Percentiles rank a stretch among this genome's conserved stretches.
Evolutionary conservation across 2,888 invertebrate genomes (phyloP).

Genomic region (Ligdia adustata): DNA sequence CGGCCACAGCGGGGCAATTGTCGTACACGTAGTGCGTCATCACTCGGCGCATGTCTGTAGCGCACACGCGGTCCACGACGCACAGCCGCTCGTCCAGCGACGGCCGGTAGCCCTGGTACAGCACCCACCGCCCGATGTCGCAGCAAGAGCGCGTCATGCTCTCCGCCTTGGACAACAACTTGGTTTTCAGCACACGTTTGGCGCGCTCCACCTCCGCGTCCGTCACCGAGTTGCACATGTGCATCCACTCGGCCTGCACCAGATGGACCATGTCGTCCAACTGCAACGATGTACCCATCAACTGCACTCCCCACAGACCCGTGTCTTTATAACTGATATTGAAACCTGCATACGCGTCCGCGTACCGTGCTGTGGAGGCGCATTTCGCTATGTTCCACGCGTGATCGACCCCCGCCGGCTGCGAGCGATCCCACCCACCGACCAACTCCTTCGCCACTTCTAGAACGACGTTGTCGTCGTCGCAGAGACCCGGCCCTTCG

Average conservation of each 20-base stretch:
- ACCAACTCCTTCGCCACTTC: conserved; percentile 97
- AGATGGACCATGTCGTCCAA: conserved; percentile 88
- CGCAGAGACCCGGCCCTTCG: conserved; percentile 95
- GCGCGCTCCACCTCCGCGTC: conserved; percentile 95
- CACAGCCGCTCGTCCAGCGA: conserved; percentile 93
- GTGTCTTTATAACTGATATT: conserved; percentile 99
- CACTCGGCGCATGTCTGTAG: conserved; percentile 89
- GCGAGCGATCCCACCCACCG: conserved; percentile 95
- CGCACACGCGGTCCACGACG: conserved; percentile 91
- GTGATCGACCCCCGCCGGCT: conserved; percentile 92
- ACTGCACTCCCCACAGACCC: conserved; percentile 97
- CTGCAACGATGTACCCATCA: conserved; percentile 87
- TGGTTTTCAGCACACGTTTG: conserved; percentile 94
- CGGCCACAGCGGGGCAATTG: conserved; percentile 95
- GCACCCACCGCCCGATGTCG: conserved; percentile 96
- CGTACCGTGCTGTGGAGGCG: conserved; percentile 86
- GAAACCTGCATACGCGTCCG: conserved; percentile 97
- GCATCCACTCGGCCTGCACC: conserved; percentile 92
- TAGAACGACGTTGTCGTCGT: conserved; percentile 94
- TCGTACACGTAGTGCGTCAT: conserved; percentile 93
- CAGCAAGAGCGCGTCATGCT: conserved; percentile 95
- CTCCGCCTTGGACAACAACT: conserved; percentile 94
- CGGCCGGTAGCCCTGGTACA: conserved; percentile 94
- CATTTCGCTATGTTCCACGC: conserved; percentile 91
- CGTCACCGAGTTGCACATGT: conserved; percentile 91